Base-by-base conservation (phyloP, 92 coral and sea anemone genomes). In the Ricordea florida region DNA sequence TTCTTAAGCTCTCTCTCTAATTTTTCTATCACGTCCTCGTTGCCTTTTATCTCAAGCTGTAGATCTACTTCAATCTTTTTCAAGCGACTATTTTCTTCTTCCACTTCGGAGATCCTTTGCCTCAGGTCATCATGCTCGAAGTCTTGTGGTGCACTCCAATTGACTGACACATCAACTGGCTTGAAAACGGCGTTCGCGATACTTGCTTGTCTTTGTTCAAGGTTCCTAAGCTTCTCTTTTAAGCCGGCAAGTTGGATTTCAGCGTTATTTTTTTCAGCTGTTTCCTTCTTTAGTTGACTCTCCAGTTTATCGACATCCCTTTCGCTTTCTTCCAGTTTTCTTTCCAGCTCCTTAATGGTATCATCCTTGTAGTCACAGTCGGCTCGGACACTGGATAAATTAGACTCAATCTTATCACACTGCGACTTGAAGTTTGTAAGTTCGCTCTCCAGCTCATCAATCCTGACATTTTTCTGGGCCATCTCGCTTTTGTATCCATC, bases 171-270 rank as follows among this genome's bases (percentile, higher is more conserved):
- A 6, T 75, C 74, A 14, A 10, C 31, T 35, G 74, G 65, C 33
- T 83, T 72, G 51, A 74, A 50, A 57, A 48, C 62, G 16, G 59
- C 29, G 6, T 32, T 64, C 13, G 58, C 63, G 10, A 51, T 32
- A 4, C 24, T 63, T 9, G 41, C 46, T 31, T 47, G 34, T 32
- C 59, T 58, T 32, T 84, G 88, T 57, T 87, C 92, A 62, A 87
- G 80, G 45, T 81, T 79, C 48, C 76, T 78, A 27, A 87, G 55
- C 50, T 82, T 87, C 49, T 87, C 92, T 6, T 74, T 55, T 10
- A 87, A 62, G 10, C 92, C 93, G 38, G 88, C 90, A 0, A 91
- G 58, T 50, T 91, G 79, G 26, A 91, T 60, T 22, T 84, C 97
- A 2, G 83, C 79, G 25, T 91, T 85, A 41, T 83, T 74, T 17